Conservation (phyloP, 2,888 invertebrate genomes). For the Busseola fusca region DNA sequence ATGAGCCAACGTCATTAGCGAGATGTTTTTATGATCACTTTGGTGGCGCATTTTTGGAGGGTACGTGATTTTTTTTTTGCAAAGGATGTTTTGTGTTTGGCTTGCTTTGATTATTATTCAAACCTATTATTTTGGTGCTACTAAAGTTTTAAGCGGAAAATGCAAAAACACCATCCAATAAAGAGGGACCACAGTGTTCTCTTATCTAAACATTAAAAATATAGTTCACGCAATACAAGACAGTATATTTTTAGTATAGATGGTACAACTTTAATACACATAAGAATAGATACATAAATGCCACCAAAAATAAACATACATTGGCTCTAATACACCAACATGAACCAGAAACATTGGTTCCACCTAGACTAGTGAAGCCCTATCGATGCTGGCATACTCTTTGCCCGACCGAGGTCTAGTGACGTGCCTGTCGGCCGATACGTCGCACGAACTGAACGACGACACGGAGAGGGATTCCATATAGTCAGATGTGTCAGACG, state of each 20-base stretch:
- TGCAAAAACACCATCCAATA: neutral
- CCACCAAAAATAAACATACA: constrained; percentile 19
- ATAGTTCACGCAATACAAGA: neutral
- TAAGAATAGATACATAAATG: neutral
- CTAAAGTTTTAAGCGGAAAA: neutral
- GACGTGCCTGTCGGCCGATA: constrained; percentile 85
- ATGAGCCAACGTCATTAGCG: constrained; percentile 57
- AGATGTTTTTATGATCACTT: constrained; percentile 47
- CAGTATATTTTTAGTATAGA: neutral
- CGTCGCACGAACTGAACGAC: constrained; percentile 91
- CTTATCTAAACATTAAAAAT: neutral
- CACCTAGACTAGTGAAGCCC: constrained; percentile 73
- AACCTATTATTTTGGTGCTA: neutral
- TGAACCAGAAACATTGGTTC: constrained; percentile 33
- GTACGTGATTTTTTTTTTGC: constrained; percentile 14
- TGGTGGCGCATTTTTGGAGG: constrained; percentile 24
- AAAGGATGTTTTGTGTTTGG: neutral
- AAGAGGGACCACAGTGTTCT: neutral
- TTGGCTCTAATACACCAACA: constrained; percentile 10
- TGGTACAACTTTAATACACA: neutral
- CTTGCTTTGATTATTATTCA: constrained; percentile 1
- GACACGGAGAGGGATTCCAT: constrained; percentile 92
- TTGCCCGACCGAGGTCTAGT: constrained; percentile 83
- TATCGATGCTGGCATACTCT: constrained; percentile 83
- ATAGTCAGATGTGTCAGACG: constrained; percentile 93